Evolutionary conservation across 35 echinoderm and acorn worm genomes (phyloP).

Genomic region (Ptychodera flava): DNA sequence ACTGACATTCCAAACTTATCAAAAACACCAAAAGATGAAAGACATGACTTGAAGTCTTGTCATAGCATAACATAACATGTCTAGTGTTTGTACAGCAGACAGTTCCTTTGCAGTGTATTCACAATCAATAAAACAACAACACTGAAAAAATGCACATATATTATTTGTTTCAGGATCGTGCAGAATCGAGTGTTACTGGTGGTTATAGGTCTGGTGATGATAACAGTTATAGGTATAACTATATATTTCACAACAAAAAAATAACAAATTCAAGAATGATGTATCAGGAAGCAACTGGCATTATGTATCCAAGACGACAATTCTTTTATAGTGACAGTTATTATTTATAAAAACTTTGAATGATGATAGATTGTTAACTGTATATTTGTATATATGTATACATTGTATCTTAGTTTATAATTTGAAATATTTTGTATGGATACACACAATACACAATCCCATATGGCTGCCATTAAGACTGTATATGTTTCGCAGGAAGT

Average conservation of each 20-base stretch:
- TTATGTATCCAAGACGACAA: not conserved
- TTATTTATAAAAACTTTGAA: not conserved
- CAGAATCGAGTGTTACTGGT: constrained; percentile 14
- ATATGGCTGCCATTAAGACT: not conserved
- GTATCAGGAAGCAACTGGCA: not conserved
- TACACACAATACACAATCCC: not conserved
- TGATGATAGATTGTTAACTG: not conserved
- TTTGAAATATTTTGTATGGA: not conserved
- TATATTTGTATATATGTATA: not conserved
- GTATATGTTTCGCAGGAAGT: too few relatives aligned
- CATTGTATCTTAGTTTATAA: not conserved
- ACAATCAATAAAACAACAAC: too few relatives aligned
- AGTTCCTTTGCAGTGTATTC: too few relatives aligned
- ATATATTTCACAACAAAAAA: constrained; percentile 14
- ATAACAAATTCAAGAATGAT: not conserved
- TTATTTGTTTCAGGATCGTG: constrained; percentile 10
- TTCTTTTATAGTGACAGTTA: not conserved
- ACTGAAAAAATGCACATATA: too few relatives aligned
- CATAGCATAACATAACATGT: too few relatives aligned
- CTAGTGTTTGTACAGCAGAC: too few relatives aligned
- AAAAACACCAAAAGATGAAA: too few relatives aligned
- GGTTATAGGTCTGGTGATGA: not conserved
- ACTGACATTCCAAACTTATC: too few relatives aligned
- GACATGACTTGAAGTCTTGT: too few relatives aligned
- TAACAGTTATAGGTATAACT: constrained; percentile 2